Evolutionary conservation across 1,140 invertebrate species (phyloP).

Genomic region (Eulimnadia texana): DNA sequence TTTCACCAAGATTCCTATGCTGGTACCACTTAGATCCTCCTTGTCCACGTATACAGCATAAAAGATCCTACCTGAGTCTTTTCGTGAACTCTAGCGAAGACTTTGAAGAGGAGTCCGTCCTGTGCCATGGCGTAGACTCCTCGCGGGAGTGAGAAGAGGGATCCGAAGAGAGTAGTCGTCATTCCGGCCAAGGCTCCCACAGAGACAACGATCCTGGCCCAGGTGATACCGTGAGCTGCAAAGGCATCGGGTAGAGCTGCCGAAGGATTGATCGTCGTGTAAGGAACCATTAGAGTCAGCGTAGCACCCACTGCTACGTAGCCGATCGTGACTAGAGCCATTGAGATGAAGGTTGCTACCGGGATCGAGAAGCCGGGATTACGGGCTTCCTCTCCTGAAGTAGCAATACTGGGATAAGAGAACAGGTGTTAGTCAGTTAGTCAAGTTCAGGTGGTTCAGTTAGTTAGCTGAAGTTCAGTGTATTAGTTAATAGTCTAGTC

Average conservation of each 20-base stretch:
- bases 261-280: conserved; percentile 47
- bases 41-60: too few species aligned
- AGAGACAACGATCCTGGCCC: conserved; percentile 77
- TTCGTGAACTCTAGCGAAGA: conserved; percentile 53
- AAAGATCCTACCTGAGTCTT: conserved; percentile 46
- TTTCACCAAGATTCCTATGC: too few species aligned
- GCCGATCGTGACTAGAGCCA: conserved; percentile 57
- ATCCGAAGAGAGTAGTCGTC: conserved; percentile 67
- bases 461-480: too few species aligned
- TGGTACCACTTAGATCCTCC: too few species aligned
- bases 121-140: conserved; percentile 79
- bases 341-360: conserved; percentile 58
- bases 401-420: conserved; percentile 46
- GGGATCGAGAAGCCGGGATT: conserved; percentile 65
- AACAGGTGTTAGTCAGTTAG: too few species aligned
- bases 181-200: conserved; percentile 79
- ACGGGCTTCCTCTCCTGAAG: conserved; percentile 69
- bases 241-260: conserved; percentile 77
- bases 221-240: conserved; percentile 38
- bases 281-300: conserved; percentile 71
- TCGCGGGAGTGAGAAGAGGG: conserved; percentile 63
- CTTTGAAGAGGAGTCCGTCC: conserved; percentile 70
- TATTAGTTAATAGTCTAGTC: too few species aligned
- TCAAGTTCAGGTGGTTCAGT: too few species aligned
- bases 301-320: conserved; percentile 68